Evolutionary conservation across 2,113 vertebrate species (phyloP).

Genomic region (Nannospalax galili): DNA sequence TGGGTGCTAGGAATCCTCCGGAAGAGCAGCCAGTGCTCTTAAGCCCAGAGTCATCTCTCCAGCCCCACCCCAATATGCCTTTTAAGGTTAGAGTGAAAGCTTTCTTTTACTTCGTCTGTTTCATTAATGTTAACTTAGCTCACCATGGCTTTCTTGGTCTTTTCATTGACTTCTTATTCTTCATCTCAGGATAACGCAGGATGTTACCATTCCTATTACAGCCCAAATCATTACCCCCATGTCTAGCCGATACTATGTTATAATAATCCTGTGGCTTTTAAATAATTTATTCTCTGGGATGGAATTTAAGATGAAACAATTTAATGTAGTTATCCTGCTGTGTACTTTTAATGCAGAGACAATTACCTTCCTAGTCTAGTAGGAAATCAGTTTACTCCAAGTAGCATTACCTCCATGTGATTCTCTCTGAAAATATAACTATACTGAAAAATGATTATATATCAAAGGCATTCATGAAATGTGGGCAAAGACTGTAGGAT

Average conservation of each 20-base stretch:
- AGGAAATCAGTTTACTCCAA: conserved; percentile 50
- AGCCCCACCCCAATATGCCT: too few relatives aligned
- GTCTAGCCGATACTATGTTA: conserved; percentile 14
- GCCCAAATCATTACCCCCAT: conserved; percentile 49
- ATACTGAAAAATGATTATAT: neutral
- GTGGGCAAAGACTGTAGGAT: neutral
- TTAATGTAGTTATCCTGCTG: neutral
- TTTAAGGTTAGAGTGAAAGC: neutral
- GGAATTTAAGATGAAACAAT: conserved; percentile 41
- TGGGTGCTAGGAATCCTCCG: too few relatives aligned
- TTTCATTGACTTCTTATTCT: conserved; percentile 53
- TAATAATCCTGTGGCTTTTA: conserved; percentile 15
- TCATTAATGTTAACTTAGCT: conserved; percentile 43
- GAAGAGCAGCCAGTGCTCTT: too few relatives aligned
- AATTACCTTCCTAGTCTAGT: neutral
- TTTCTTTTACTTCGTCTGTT: conserved; percentile 18
- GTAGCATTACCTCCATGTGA: neutral
- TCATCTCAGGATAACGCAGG: conserved; percentile 55
- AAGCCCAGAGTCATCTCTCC: too few relatives aligned
- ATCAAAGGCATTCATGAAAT: neutral
- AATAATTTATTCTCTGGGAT: conserved; percentile 24
- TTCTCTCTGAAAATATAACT: conserved; percentile 22
- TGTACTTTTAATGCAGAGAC: conserved; percentile 26
- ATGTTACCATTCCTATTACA: neutral
- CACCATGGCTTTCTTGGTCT: conserved; percentile 4